These are phyloP conservation scores for Helicorthomorpha holstii DNA, from an alignment of 1,140 invertebrate genomes.

Conservation along the genomic window DNA sequence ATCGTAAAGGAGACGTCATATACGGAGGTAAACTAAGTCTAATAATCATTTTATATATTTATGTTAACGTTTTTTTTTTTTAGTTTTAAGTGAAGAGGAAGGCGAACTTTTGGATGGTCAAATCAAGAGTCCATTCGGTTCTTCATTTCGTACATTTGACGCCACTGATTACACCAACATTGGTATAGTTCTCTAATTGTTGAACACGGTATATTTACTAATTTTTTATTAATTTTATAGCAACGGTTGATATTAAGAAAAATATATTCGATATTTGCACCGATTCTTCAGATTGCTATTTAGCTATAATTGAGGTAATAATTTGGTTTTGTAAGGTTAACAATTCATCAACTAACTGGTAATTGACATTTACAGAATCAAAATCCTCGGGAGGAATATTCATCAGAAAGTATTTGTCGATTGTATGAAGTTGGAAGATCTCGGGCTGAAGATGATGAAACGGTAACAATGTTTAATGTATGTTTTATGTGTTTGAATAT, in stretches of 20 bases:
- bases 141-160: slow-evolving; percentile 88
- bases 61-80: slow-evolving; percentile 24
- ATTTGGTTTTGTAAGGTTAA: slow-evolving; percentile 11
- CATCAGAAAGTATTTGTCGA: slow-evolving; percentile 26
- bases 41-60: slow-evolving; percentile 9
- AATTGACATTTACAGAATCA: slow-evolving; percentile 17
- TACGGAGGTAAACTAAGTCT: slow-evolving; percentile 27
- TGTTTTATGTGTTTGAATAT: slow-evolving; percentile 10
- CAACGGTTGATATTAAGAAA: slow-evolving; percentile 72
- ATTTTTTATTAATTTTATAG: slow-evolving; percentile 26
- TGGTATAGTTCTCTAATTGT: slow-evolving; percentile 31
- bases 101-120: slow-evolving; percentile 41
- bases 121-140: slow-evolving; percentile 43
- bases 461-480: slow-evolving; percentile 29
- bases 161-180: slow-evolving; percentile 84
- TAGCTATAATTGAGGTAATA: slow-evolving; percentile 33
- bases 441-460: slow-evolving; percentile 27
- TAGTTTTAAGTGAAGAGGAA: slow-evolving; percentile 51
- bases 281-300: slow-evolving; percentile 42
- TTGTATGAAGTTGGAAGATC: slow-evolving; percentile 33
- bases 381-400: slow-evolving; percentile 14
- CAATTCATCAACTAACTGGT: not conserved
- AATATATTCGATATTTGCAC: slow-evolving; percentile 30
- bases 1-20: slow-evolving; percentile 32
- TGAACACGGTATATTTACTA: slow-evolving; percentile 5